phyloP scores from a whole-genome alignment of 1,140 invertebrate genomes.

The Brachionus calyciflorus region DNA sequence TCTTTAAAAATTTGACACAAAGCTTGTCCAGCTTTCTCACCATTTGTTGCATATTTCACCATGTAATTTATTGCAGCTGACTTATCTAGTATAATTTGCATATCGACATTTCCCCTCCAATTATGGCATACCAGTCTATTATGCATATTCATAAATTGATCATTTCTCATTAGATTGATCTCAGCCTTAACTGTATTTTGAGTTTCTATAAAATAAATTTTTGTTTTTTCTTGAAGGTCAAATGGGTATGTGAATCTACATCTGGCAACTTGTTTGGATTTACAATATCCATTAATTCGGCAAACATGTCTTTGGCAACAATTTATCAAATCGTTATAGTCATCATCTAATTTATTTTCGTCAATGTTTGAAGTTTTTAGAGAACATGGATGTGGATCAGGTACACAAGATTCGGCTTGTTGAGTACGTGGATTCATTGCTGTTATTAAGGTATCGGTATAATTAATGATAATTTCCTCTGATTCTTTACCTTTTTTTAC shows the following conservation, averaged over 20 bases:
- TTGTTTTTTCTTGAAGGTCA: neutral
- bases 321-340: too few species aligned
- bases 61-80: neutral
- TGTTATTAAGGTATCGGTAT: too few species aligned
- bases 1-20: neutral
- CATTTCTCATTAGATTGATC: neutral
- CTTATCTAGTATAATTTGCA: too few species aligned
- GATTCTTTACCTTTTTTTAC: too few species aligned
- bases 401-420: too few species aligned
- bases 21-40: neutral
- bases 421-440: too few species aligned
- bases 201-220: neutral
- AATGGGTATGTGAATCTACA: neutral
- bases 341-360: too few species aligned
- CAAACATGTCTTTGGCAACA: too few species aligned
- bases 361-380: neutral
- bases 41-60: neutral
- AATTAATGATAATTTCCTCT: too few species aligned
- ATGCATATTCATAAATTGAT: neutral
- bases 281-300: neutral
- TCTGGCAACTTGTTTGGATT: neutral
- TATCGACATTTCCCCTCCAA: neutral
- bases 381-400: too few species aligned
- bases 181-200: neutral
- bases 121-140: neutral